Conservation (phyloP, 2,797 vertebrate species). For the Dipus sagitta region DNA sequence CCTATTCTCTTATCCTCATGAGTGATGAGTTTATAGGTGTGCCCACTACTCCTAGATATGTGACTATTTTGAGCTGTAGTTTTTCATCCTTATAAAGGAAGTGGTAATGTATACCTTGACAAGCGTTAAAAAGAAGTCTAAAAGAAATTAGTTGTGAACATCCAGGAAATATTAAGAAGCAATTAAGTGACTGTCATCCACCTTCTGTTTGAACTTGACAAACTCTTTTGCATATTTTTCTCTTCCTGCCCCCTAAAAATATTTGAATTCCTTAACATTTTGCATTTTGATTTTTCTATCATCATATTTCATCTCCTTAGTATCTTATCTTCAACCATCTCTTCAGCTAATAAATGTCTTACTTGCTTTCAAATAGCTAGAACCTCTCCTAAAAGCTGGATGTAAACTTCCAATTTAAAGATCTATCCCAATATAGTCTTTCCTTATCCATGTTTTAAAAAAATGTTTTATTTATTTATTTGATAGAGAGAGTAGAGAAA, state of each 20-base stretch:
- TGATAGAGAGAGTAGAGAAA: too few relatives aligned
- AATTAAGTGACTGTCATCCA: conserved; percentile 12
- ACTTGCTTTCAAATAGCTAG: conserved; percentile 21
- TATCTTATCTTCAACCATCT: not conserved
- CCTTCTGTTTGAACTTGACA: conserved; percentile 19
- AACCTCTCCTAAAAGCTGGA: conserved; percentile 14
- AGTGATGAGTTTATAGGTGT: not conserved
- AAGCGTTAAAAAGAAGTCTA: not conserved
- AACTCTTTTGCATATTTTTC: not conserved
- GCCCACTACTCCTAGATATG: not conserved
- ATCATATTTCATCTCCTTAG: not conserved
- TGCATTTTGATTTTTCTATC: not conserved
- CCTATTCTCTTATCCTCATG: not conserved
- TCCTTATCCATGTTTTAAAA: not conserved
- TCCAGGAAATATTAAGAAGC: not conserved
- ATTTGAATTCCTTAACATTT: not conserved
- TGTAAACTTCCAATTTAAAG: conserved; percentile 26
- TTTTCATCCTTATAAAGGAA: not conserved
- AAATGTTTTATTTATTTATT: too few relatives aligned
- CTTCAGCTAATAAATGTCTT: not conserved
- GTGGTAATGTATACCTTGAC: not conserved
- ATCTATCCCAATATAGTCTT: not conserved
- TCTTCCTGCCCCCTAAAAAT: not conserved
- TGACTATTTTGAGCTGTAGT: conserved; percentile 14
- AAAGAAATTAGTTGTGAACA: conserved; percentile 8